Conservation (phyloP, 1,140 invertebrate genomes). For the Hormaphis cornu region DNA sequence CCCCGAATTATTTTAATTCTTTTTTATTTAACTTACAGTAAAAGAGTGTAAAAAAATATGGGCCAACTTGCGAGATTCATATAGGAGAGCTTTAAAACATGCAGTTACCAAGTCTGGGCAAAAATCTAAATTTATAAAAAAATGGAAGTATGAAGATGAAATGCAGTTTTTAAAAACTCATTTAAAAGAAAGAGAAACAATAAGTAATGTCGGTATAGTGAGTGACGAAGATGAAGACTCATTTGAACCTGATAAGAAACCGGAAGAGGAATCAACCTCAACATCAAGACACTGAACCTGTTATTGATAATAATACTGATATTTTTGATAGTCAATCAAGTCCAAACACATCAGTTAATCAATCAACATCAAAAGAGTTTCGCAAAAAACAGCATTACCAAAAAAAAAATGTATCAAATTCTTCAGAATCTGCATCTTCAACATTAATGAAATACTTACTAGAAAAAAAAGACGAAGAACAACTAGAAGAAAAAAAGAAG, state of each 20-base stretch:
- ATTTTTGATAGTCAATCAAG: background rate
- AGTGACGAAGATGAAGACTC: background rate
- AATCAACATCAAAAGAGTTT: background rate
- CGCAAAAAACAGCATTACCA: background rate
- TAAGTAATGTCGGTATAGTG: background rate
- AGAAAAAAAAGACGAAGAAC: background rate
- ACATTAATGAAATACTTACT: background rate
- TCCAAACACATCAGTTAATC: background rate
- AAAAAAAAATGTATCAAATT: background rate
- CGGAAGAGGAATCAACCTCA: background rate
- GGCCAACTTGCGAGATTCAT: background rate
- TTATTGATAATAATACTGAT: no score
- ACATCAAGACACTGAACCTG: background rate
- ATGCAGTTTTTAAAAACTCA: background rate
- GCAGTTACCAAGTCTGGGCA: background rate
- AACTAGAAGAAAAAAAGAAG: background rate
- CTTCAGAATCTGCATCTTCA: background rate
- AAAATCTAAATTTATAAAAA: background rate
- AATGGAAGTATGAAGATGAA: background rate
- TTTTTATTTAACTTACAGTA: no score
- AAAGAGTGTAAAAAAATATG: background rate
- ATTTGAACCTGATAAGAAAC: background rate
- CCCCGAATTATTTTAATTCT: no score
- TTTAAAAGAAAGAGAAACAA: background rate
- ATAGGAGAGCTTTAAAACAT: background rate